Evolutionary conservation across 1,140 invertebrate species (phyloP).

Genomic region (Trichonephila clavata): DNA sequence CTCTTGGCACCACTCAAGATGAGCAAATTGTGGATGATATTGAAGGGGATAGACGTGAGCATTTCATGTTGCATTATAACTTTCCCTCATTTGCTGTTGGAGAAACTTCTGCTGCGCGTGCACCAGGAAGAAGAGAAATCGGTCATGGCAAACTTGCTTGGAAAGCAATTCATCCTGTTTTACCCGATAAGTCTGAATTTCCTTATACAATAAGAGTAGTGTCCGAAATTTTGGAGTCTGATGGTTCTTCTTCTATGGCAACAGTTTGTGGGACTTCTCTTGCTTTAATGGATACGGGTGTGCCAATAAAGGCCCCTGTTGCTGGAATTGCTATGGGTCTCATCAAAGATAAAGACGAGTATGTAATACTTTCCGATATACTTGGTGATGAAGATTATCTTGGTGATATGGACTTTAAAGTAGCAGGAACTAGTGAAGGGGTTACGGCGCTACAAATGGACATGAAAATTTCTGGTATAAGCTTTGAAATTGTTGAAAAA

Average conservation of each 20-base stretch:
- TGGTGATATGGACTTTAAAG: slow-evolving; percentile 99
- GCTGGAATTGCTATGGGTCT: slow-evolving; percentile 33
- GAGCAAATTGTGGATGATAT: not conserved
- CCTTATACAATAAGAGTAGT: not conserved
- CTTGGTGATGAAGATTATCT: slow-evolving; percentile 91
- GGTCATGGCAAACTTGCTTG: not conserved
- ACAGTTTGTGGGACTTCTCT: not conserved
- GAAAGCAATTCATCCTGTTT: not conserved
- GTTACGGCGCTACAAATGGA: slow-evolving; percentile 92
- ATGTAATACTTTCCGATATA: not conserved
- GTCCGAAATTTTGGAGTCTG: not conserved
- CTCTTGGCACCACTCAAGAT: not conserved
- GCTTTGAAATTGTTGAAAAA: no score
- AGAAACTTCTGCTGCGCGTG: not conserved
- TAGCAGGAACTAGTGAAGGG: slow-evolving; percentile 95
- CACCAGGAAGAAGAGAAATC: slow-evolving; percentile 4
- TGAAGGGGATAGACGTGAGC: not conserved
- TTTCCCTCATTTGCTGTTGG: not conserved
- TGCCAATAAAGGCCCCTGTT: not conserved
- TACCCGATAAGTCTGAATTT: not conserved
- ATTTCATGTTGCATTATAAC: not conserved
- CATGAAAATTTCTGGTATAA: not conserved
- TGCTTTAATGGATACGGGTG: not conserved
- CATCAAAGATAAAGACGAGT: not conserved
- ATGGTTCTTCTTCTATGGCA: slow-evolving; percentile 5